These are phyloP conservation scores for Fulica atra DNA, from an alignment of 2,113 vertebrate genomes.

Conservation along the genomic window DNA sequence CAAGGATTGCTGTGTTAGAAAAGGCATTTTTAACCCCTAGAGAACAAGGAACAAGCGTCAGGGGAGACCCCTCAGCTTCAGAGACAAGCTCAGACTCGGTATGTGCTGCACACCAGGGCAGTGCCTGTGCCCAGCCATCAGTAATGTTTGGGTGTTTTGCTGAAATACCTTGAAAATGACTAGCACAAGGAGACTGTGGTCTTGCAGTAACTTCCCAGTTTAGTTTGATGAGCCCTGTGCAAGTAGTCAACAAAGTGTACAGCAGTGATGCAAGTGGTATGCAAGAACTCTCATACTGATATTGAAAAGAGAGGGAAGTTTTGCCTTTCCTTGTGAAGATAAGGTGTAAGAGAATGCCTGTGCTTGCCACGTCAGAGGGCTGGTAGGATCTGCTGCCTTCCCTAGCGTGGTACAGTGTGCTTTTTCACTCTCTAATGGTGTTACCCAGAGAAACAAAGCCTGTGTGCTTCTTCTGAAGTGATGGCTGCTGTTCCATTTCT, in stretches of 20 bases:
- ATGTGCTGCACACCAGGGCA: not conserved
- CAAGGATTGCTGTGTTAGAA: not conserved
- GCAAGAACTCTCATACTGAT: not conserved
- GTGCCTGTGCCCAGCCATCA: not conserved
- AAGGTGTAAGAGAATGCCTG: not conserved
- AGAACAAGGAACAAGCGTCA: not conserved
- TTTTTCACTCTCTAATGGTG: not conserved
- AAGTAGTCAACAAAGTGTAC: not conserved
- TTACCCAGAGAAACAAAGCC: not conserved
- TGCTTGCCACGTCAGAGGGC: not conserved
- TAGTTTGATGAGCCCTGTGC: not conserved
- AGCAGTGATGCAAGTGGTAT: not conserved
- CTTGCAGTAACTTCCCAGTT: not conserved
- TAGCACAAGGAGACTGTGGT: not conserved
- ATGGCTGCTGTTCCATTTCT: not conserved
- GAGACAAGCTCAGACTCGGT: fast-evolving
- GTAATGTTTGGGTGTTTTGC: not conserved
- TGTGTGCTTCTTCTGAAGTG: not conserved
- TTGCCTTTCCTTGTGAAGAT: not conserved
- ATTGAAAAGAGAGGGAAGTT: not conserved
- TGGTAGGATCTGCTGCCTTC: not conserved
- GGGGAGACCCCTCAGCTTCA: fast-evolving
- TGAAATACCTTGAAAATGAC: not conserved
- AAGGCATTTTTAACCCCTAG: not conserved
- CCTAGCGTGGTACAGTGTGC: not conserved